phyloP scores from a whole-genome alignment of 2,113 vertebrate species.

The Nipponia nippon region DNA sequence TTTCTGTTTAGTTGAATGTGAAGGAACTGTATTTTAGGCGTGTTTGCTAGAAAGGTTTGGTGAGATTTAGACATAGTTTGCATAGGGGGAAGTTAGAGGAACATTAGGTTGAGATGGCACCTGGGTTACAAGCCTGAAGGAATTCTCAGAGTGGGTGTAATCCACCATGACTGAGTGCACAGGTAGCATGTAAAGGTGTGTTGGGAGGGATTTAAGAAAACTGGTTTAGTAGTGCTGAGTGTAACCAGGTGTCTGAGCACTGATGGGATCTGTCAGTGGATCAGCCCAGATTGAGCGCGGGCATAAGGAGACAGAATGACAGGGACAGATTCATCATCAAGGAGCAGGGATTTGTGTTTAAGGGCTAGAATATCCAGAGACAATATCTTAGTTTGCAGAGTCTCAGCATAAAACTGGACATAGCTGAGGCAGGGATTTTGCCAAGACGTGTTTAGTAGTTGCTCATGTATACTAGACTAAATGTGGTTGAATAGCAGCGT shows the following conservation, averaged over 20 bases:
- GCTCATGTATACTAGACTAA: not conserved
- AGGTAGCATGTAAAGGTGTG: not conserved
- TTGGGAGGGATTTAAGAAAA: not conserved
- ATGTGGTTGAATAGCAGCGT: not conserved
- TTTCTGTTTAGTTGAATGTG: not conserved
- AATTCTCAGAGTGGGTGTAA: not conserved
- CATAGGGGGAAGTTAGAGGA: not conserved
- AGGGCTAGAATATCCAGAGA: not conserved
- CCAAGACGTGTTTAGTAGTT: not conserved
- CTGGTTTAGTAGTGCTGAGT: not conserved
- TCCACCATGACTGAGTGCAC: not conserved
- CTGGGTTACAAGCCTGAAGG: not conserved
- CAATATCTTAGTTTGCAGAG: not conserved
- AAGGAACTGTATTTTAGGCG: not conserved
- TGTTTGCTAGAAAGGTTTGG: not conserved
- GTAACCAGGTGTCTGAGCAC: not conserved
- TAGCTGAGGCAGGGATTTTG: not conserved
- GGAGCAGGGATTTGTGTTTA: not conserved
- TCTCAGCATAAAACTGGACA: not conserved
- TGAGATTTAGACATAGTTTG: not conserved
- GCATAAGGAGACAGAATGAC: not conserved
- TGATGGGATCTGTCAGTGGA: not conserved
- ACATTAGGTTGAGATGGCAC: not conserved
- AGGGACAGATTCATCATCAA: not conserved
- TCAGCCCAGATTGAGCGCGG: not conserved